phyloP scores from a whole-genome alignment of 2,113 vertebrate genomes.

The Canis aureus region DNA sequence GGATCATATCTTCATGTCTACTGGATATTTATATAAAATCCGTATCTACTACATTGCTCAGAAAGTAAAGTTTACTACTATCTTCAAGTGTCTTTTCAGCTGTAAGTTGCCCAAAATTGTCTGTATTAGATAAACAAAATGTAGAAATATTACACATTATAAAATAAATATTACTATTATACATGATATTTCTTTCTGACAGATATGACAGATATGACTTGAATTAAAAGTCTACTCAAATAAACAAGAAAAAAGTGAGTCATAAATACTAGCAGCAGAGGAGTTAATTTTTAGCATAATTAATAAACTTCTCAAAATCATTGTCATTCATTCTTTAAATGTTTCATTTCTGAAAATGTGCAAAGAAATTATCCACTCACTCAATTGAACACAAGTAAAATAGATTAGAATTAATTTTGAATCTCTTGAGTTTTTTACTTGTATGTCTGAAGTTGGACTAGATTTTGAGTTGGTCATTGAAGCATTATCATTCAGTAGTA shows the following conservation, averaged over 20 bases:
- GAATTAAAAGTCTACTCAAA: background rate
- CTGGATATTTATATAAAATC: background rate
- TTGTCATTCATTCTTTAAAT: slow-evolving; percentile 31
- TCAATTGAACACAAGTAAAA: background rate
- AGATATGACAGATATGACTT: background rate
- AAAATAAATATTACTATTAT: background rate
- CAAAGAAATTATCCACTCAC: slow-evolving; percentile 15
- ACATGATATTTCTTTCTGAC: background rate
- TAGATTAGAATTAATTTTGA: slow-evolving; percentile 14
- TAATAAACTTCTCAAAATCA: background rate
- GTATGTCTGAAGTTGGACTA: background rate
- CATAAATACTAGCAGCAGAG: background rate
- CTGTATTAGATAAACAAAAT: background rate
- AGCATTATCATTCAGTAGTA: background rate
- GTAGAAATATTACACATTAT: background rate
- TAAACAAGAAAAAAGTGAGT: background rate
- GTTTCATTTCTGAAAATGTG: background rate
- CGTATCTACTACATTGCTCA: background rate
- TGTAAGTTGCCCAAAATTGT: background rate
- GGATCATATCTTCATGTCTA: background rate
- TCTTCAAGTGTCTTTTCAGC: background rate
- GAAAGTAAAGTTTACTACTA: background rate
- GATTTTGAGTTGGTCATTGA: background rate
- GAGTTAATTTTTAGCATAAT: background rate
- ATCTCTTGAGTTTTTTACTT: background rate